Conservation (phyloP, 2,797 vertebrate genomes). For the Lophotriccus pileatus region DNA sequence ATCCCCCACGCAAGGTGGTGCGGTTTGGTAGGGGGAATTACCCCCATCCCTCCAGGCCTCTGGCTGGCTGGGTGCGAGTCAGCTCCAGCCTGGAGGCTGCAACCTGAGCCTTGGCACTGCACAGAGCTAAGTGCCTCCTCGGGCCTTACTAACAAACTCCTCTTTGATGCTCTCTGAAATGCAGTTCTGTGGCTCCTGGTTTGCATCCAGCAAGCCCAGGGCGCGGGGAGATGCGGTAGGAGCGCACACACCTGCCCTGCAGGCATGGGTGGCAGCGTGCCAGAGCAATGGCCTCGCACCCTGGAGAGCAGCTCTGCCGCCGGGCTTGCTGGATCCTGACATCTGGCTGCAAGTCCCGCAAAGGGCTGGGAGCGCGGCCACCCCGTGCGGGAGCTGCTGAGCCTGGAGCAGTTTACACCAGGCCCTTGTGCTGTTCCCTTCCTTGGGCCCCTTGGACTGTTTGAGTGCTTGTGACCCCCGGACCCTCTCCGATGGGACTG, state of each 20-base stretch:
- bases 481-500: background rate
- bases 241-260: accelerated
- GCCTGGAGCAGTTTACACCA: background rate
- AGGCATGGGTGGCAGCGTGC: accelerated
- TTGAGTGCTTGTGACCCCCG: background rate
- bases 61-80: background rate
- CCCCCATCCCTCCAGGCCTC: background rate
- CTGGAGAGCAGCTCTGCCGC: background rate
- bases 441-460: background rate
- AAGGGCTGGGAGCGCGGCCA: background rate
- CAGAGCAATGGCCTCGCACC: background rate
- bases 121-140: background rate
- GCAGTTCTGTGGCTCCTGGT: background rate
- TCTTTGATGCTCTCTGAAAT: slow-evolving; percentile 29
- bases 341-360: background rate
- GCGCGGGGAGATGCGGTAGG: background rate
- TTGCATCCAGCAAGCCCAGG: background rate
- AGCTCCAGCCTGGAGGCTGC: background rate
- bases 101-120: background rate
- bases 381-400: accelerated
- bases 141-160: background rate
- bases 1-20: accelerated
- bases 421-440: background rate
- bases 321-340: accelerated
- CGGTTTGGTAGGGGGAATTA: background rate